These are phyloP conservation scores for Catharus fuscescens DNA, from an alignment of 2,113 vertebrate genomes.

Conservation along the genomic window DNA sequence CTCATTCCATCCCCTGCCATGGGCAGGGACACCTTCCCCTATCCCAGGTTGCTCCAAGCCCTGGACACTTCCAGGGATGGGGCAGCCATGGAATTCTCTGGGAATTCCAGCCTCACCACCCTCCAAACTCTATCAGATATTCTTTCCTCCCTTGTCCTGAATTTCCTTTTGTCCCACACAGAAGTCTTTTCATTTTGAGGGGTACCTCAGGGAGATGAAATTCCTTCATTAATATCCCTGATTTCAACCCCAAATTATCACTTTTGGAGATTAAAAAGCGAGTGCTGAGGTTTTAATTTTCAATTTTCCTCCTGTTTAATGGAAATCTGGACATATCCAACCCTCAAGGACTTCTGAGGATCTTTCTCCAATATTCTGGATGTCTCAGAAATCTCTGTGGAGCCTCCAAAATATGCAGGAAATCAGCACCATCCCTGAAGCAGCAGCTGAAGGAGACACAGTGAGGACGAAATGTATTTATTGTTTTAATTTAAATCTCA, in stretches of 20 bases:
- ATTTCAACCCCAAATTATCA: not conserved
- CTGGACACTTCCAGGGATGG: not conserved
- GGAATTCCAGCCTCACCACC: not conserved
- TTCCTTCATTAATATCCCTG: not conserved
- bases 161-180: not conserved
- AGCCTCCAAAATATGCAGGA: not conserved
- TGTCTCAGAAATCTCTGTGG: not conserved
- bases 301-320: not conserved
- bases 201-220: not conserved
- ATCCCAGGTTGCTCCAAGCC: not conserved
- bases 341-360: not conserved
- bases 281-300: not conserved
- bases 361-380: not conserved
- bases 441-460: not conserved
- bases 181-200: not conserved
- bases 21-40: not conserved
- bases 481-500: not conserved
- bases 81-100: not conserved
- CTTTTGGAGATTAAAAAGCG: not conserved
- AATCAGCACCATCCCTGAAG: not conserved
- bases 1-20: accelerated
- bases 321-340: not conserved
- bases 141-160: not conserved
- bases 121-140: not conserved
- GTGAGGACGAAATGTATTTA: not conserved